phyloP scores from a whole-genome alignment of 2,888 invertebrate species.

The Silvanus unidentatus region DNA sequence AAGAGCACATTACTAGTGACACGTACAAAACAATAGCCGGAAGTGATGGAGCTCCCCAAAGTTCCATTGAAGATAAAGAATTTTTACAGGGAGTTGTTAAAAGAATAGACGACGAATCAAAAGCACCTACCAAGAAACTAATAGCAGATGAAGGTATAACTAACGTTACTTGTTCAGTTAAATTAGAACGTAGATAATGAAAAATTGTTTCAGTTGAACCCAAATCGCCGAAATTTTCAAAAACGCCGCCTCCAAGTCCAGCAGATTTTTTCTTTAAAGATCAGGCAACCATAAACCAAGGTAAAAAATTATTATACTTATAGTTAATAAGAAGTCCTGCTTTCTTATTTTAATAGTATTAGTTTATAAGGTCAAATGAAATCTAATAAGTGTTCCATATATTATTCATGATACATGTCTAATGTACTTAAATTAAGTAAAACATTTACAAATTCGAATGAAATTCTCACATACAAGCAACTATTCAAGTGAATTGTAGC shows the following conservation, averaged over 20 bases:
- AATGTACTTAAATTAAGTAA: too few species aligned
- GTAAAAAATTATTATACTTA: constrained; percentile 32
- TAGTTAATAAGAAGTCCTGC: background rate
- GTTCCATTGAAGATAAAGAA: constrained; percentile 46
- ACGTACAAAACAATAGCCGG: constrained; percentile 28
- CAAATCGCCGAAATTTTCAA: constrained; percentile 57
- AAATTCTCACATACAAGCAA: too few species aligned
- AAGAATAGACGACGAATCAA: constrained; percentile 35
- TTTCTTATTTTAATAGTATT: too few species aligned
- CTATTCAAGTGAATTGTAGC: too few species aligned
- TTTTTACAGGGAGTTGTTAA: constrained; percentile 47
- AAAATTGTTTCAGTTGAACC: constrained; percentile 53
- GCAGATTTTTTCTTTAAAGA: constrained; percentile 55
- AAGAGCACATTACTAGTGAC: constrained; percentile 31
- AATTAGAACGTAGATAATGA: too few species aligned
- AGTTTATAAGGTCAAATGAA: too few species aligned
- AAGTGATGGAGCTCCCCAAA: constrained; percentile 37
- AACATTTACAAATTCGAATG: too few species aligned
- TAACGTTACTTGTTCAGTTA: too few species aligned
- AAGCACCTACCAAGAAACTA: constrained; percentile 21
- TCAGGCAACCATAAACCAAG: constrained; percentile 46
- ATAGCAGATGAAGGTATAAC: constrained; percentile 31
- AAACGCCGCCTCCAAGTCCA: constrained; percentile 66
- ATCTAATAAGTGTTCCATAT: too few species aligned
- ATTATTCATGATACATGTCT: too few species aligned